Evolutionary conservation across 2,797 vertebrate species (phyloP).

Genomic region (Chrysocyon brachyurus): DNA sequence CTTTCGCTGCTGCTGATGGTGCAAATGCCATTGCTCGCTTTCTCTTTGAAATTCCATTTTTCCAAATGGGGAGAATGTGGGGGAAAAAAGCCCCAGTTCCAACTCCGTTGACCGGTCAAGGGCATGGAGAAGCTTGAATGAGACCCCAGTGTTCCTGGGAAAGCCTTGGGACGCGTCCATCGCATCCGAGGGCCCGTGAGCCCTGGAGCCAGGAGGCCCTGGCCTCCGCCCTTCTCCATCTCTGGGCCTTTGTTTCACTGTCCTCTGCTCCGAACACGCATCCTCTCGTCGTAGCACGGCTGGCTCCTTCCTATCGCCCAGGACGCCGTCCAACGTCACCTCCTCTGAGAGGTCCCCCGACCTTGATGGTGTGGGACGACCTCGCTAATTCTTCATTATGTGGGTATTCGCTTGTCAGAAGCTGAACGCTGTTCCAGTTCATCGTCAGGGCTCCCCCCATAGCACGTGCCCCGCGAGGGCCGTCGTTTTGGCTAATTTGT

Average conservation of each 20-base stretch:
- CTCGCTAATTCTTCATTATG: not conserved
- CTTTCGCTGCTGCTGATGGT: fast-evolving
- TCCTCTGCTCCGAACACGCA: not conserved
- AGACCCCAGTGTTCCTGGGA: not conserved
- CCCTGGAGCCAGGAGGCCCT: fast-evolving
- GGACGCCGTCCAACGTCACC: not conserved
- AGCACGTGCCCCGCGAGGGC: not conserved
- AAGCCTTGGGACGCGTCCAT: not conserved
- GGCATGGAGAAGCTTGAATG: not conserved
- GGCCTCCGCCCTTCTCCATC: not conserved
- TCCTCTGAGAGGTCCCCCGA: not conserved
- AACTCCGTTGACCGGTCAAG: not conserved
- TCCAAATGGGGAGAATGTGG: not conserved
- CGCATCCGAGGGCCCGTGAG: fast-evolving
- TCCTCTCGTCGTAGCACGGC: not conserved
- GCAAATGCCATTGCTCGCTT: not conserved
- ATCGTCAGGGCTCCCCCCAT: not conserved
- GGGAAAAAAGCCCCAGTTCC: fast-evolving
- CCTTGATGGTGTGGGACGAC: not conserved
- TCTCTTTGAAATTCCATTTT: not conserved
- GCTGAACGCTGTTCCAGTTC: not conserved
- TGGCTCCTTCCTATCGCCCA: not conserved
- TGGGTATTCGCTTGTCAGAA: not conserved
- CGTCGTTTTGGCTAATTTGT: not conserved
- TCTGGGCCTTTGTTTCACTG: not conserved